These are phyloP conservation scores for Oreochromis spilurus DNA, from an alignment of 2,113 vertebrate species.

Conservation along the genomic window DNA sequence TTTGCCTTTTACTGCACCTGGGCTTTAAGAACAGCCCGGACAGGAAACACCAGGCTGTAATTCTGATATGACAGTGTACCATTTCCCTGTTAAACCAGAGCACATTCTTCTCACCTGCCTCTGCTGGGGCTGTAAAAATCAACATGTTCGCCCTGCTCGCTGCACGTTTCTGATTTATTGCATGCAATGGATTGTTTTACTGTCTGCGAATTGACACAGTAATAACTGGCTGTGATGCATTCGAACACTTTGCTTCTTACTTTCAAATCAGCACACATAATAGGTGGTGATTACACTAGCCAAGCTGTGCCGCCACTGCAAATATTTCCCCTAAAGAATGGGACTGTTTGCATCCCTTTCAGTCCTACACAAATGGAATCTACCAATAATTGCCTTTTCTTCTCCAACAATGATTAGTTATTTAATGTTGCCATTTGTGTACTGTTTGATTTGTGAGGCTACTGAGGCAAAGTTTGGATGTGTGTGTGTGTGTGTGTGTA, in stretches of 20 bases:
- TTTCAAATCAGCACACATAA: conserved; percentile 66
- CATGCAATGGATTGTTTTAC: conserved; percentile 50
- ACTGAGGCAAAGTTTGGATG: conserved; percentile 13
- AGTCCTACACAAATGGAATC: conserved; percentile 56
- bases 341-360: conserved; percentile 48
- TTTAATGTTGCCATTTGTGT: conserved; percentile 51
- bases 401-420: conserved; percentile 51
- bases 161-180: conserved; percentile 39
- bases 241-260: conserved; percentile 60
- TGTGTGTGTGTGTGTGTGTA: background rate
- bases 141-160: background rate
- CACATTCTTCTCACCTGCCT: conserved; percentile 2
- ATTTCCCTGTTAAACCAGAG: conserved; percentile 43
- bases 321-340: conserved; percentile 62
- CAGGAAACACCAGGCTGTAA: conserved; percentile 32
- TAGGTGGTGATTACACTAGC: conserved; percentile 50
- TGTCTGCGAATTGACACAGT: conserved; percentile 43
- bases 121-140: conserved; percentile 25
- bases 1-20: conserved; percentile 1
- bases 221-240: conserved; percentile 61
- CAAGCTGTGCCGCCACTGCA: conserved; percentile 23
- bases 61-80: conserved; percentile 35
- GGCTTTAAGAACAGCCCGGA: conserved; percentile 1
- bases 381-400: conserved; percentile 63
- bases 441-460: conserved; percentile 48